phyloP scores from a whole-genome alignment of 2,888 invertebrate species.

The Anaspis maculata region DNA sequence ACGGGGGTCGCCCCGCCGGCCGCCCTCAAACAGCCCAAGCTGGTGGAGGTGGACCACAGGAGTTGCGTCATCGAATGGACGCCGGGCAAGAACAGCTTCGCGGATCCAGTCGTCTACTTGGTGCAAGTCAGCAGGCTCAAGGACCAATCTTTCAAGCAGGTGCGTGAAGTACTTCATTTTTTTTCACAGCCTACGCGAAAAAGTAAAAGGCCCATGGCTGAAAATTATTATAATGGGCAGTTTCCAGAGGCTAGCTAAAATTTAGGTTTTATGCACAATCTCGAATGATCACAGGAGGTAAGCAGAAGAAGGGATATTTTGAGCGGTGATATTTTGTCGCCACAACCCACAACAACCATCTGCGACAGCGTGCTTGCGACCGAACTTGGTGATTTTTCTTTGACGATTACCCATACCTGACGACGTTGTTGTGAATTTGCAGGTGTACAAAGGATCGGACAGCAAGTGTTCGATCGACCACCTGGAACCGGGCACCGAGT shows the following conservation, averaged over 20 bases:
- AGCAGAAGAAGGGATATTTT: no score
- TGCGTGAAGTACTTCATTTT: slow-evolving; percentile 32
- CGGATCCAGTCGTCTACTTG: slow-evolving; percentile 65
- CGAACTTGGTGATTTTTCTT: not conserved
- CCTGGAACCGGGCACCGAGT: slow-evolving; percentile 67
- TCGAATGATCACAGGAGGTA: no score
- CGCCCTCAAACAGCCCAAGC: slow-evolving; percentile 63
- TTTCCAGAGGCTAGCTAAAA: no score
- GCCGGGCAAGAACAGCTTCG: slow-evolving; percentile 47
- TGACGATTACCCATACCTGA: no score
- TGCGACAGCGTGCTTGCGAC: no score
- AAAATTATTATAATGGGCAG: no score
- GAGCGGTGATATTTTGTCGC: no score
- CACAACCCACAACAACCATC: no score
- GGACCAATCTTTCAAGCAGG: slow-evolving; percentile 57
- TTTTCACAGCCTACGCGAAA: slow-evolving; percentile 1
- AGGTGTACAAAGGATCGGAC: slow-evolving; percentile 62
- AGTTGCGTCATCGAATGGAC: slow-evolving; percentile 60
- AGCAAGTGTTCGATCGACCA: slow-evolving; percentile 56
- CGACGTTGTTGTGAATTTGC: no score
- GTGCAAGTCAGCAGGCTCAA: slow-evolving; percentile 58
- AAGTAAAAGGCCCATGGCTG: slow-evolving; percentile 4
- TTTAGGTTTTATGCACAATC: no score
- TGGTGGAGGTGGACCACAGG: slow-evolving; percentile 47
- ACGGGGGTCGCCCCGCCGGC: slow-evolving; percentile 77